Evolutionary conservation across 2,797 vertebrate genomes (phyloP).

Genomic region (Rhadinocentrus ornatus): DNA sequence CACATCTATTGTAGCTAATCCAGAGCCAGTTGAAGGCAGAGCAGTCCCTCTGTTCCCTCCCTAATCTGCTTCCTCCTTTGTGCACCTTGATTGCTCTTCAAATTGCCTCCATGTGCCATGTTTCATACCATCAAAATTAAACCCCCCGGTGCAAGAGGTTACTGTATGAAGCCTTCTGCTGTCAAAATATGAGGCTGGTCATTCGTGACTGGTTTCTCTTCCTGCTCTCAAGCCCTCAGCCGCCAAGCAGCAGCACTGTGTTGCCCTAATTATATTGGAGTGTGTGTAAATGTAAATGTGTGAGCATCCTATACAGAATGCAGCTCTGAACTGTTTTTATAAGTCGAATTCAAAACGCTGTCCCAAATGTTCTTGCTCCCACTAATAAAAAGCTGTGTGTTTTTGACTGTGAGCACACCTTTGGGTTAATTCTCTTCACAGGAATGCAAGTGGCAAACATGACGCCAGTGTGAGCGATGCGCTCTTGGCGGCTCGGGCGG

Average conservation of each 20-base stretch:
- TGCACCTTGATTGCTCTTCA: conserved; percentile 82
- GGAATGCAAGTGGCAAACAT: conserved; percentile 72
- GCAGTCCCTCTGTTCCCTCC: conserved; percentile 62
- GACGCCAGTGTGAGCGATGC: conserved; percentile 61
- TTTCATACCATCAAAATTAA: conserved; percentile 76
- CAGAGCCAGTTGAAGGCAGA: conserved; percentile 61
- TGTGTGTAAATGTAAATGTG: conserved; percentile 9
- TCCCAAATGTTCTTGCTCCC: conserved; percentile 30
- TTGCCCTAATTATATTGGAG: conserved; percentile 55
- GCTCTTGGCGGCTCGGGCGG: conserved; percentile 66
- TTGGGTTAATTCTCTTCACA: conserved; percentile 62
- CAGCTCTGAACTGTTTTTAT: neutral
- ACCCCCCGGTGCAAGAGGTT: conserved; percentile 62
- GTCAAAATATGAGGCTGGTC: conserved; percentile 72
- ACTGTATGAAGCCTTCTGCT: conserved; percentile 57
- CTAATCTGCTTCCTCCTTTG: conserved; percentile 80
- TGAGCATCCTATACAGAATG: neutral
- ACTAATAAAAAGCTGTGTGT: conserved; percentile 38
- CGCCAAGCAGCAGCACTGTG: conserved; percentile 37
- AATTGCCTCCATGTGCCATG: conserved; percentile 77
- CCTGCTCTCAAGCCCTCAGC: conserved; percentile 51
- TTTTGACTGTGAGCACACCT: conserved; percentile 14
- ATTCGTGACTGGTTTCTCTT: conserved; percentile 69
- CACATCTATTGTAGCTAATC: conserved; percentile 73
- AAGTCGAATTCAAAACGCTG: conserved; percentile 10